phyloP scores from a whole-genome alignment of 2,113 vertebrate species.

The Mus spicilegus region DNA sequence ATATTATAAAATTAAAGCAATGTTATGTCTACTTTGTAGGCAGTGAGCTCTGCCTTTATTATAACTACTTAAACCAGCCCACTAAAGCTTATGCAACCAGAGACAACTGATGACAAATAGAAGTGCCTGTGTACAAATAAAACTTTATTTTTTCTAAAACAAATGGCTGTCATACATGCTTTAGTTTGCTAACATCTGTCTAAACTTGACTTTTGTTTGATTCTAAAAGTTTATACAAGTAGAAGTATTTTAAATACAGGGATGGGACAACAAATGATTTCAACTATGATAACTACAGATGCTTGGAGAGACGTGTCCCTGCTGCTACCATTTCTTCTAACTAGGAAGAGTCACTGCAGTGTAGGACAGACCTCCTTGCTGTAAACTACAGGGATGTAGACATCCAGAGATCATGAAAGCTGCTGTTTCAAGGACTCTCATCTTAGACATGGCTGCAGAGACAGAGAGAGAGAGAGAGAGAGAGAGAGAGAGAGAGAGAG shows the following conservation, averaged over 20 bases:
- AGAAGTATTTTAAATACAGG: conserved; percentile 11
- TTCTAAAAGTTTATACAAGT: neutral
- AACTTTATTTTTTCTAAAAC: conserved; percentile 63
- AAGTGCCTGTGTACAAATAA: neutral
- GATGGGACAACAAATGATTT: neutral
- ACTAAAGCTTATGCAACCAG: neutral
- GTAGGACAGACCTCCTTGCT: neutral
- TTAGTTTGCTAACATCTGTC: neutral
- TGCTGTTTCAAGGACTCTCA: conserved; percentile 2
- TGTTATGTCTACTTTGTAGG: neutral
- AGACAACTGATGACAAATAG: neutral
- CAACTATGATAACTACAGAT: neutral
- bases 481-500: too few species aligned
- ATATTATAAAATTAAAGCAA: conserved; percentile 8
- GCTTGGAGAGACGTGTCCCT: neutral
- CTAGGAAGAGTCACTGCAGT: neutral
- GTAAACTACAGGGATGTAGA: neutral
- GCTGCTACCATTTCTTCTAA: neutral
- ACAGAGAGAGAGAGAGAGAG: too few species aligned
- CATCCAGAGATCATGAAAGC: neutral
- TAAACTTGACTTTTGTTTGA: neutral
- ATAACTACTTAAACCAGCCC: neutral
- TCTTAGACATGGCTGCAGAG: neutral
- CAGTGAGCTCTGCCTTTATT: conserved; percentile 2
- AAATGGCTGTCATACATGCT: neutral